These are phyloP conservation scores for Meteorus colon DNA, from an alignment of 2,888 invertebrate genomes.

Conservation along the genomic window DNA sequence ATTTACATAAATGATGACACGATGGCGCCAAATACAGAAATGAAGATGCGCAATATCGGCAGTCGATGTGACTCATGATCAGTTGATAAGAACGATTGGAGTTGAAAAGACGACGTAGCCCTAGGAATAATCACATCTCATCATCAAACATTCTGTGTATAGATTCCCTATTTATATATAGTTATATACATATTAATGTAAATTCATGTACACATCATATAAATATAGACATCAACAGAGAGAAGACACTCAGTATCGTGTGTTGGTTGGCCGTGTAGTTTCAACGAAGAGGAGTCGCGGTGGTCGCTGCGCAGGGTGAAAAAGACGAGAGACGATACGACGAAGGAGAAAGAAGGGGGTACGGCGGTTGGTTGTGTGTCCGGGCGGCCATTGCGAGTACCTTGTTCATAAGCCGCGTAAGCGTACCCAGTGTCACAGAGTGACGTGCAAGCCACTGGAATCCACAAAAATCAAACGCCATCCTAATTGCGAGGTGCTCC, in stretches of 20 bases:
- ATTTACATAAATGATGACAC: background rate
- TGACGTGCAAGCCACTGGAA: slow-evolving; percentile 53
- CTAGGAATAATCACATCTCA: background rate
- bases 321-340: slow-evolving; percentile 29
- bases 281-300: slow-evolving; percentile 42
- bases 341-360: slow-evolving; percentile 52
- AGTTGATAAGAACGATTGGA: background rate
- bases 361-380: slow-evolving; percentile 61
- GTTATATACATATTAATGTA: background rate
- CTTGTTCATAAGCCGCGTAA: slow-evolving; percentile 64
- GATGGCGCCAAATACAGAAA: background rate
- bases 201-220: background rate
- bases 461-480: slow-evolving; percentile 58
- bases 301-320: slow-evolving; percentile 31
- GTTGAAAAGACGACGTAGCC: background rate
- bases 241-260: slow-evolving; percentile 22
- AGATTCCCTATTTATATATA: background rate
- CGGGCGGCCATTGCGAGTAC: slow-evolving; percentile 68
- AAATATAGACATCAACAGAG: background rate
- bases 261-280: slow-evolving; percentile 27
- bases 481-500: slow-evolving; percentile 62
- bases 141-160: background rate
- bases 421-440: slow-evolving; percentile 49
- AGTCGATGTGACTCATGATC: slow-evolving; percentile 8
- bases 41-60: slow-evolving; percentile 1